Conservation (phyloP, 2,888 invertebrate species). For the Archips xylosteana region DNA sequence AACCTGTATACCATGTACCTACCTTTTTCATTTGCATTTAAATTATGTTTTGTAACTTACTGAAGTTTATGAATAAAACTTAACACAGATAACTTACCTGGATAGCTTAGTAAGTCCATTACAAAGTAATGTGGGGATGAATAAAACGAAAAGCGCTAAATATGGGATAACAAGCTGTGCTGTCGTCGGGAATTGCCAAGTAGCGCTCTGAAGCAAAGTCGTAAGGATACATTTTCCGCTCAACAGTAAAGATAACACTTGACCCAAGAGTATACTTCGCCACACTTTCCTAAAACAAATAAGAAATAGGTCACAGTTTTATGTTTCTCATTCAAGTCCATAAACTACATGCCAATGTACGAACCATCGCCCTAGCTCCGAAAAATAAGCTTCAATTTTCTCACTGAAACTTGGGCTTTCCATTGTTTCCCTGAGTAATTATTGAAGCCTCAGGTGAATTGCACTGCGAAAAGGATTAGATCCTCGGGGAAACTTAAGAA, state of each 20-base stretch:
- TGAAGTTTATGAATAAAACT: no score
- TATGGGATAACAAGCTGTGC: constrained; percentile 94
- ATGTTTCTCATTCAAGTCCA: constrained; percentile 18
- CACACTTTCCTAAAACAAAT: constrained; percentile 87
- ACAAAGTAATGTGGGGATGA: constrained; percentile 91
- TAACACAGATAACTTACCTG: constrained; percentile 69
- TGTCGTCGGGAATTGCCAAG: constrained; percentile 90
- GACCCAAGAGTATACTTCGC: constrained; percentile 90
- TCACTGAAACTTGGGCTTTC: constrained; percentile 86
- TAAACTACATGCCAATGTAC: constrained; percentile 48
- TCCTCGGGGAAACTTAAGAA: constrained; percentile 45
- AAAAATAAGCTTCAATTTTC: constrained; percentile 88
- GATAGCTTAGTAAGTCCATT: constrained; percentile 88
- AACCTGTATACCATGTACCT: no score
- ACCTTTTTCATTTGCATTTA: no score
- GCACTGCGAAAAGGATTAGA: constrained; percentile 45
- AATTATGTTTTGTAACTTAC: no score
- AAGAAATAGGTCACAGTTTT: constrained; percentile 20
- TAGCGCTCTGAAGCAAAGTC: constrained; percentile 88
- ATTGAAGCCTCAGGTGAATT: constrained; percentile 47
- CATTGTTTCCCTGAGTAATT: constrained; percentile 56
- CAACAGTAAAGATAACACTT: constrained; percentile 90
- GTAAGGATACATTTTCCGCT: constrained; percentile 92
- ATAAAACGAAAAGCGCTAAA: constrained; percentile 90
- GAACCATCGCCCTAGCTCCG: constrained; percentile 90